These are phyloP conservation scores for Dermolepida albohirtum DNA, from an alignment of 2,888 invertebrate species.

Conservation along the genomic window DNA sequence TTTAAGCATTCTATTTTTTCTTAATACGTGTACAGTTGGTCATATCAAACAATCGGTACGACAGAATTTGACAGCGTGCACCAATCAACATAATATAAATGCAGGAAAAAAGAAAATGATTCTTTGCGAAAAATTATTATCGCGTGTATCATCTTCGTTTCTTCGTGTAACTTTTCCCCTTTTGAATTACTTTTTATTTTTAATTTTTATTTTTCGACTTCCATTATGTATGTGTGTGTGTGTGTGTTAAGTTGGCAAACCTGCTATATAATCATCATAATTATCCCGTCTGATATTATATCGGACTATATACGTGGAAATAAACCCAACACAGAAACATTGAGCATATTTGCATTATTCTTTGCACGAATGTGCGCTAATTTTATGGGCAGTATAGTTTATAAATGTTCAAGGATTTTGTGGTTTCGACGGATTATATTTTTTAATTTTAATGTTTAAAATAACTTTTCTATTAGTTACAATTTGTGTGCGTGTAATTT, in stretches of 20 bases:
- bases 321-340: slow-evolving; percentile 15
- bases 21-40: not conserved
- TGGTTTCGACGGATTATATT: slow-evolving; percentile 27
- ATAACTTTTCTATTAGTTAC: too few relatives aligned
- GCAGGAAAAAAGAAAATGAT: not conserved
- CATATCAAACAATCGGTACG: not conserved
- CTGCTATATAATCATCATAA: slow-evolving; percentile 35
- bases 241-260: slow-evolving; percentile 20
- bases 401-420: slow-evolving; percentile 18
- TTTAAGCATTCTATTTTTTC: not conserved
- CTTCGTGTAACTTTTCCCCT: slow-evolving; percentile 16
- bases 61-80: not conserved
- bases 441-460: too few relatives aligned
- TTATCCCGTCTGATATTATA: slow-evolving; percentile 38
- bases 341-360: slow-evolving; percentile 33
- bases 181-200: not conserved
- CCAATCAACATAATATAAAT: not conserved
- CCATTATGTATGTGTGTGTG: not conserved
- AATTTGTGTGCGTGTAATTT: too few relatives aligned
- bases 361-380: slow-evolving; percentile 16
- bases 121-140: slow-evolving; percentile 32
- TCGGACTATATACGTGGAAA: slow-evolving; percentile 7
- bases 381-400: slow-evolving; percentile 6
- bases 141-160: slow-evolving; percentile 34
- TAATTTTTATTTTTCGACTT: slow-evolving; percentile 2